phyloP scores from a whole-genome alignment of 92 coral and sea anemone genomes.

The Zoanthus solanderi region DNA sequence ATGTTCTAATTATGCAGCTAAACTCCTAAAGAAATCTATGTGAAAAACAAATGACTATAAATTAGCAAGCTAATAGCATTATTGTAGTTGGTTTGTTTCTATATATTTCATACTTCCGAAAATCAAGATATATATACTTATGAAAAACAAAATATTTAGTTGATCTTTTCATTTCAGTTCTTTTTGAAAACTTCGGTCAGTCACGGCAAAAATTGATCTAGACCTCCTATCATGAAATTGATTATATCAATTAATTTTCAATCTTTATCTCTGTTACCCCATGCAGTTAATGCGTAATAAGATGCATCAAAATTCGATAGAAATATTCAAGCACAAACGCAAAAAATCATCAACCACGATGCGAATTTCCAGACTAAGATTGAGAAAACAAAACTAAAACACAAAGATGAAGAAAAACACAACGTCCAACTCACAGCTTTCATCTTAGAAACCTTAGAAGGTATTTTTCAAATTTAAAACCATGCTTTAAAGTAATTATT shows the following conservation, averaged over 20 bases:
- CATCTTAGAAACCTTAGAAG: too few relatives aligned
- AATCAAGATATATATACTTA: too few relatives aligned
- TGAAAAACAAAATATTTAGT: background rate
- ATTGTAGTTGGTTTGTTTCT: background rate
- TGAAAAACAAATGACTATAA: background rate
- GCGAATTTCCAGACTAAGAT: background rate
- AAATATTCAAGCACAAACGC: background rate
- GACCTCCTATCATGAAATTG: background rate
- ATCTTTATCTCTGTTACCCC: background rate
- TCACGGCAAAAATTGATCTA: background rate
- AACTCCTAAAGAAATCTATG: background rate
- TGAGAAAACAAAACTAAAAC: background rate
- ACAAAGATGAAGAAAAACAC: background rate
- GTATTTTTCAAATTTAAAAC: too few relatives aligned
- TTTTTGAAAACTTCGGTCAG: background rate
- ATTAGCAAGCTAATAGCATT: background rate
- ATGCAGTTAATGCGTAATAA: background rate
- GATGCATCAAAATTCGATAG: background rate
- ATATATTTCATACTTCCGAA: background rate
- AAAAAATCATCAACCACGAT: too few relatives aligned
- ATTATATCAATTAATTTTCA: conserved; percentile 22
- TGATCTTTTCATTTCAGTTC: background rate
- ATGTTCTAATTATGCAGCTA: background rate
- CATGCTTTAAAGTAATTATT: too few relatives aligned
- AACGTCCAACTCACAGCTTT: too few relatives aligned